A percentile compares a stretch with the other conserved stretches of the same genome.
These are phyloP conservation scores for Typhlichthys subterraneus DNA, from an alignment of 2,797 vertebrate species.

Conservation along the genomic window DNA sequence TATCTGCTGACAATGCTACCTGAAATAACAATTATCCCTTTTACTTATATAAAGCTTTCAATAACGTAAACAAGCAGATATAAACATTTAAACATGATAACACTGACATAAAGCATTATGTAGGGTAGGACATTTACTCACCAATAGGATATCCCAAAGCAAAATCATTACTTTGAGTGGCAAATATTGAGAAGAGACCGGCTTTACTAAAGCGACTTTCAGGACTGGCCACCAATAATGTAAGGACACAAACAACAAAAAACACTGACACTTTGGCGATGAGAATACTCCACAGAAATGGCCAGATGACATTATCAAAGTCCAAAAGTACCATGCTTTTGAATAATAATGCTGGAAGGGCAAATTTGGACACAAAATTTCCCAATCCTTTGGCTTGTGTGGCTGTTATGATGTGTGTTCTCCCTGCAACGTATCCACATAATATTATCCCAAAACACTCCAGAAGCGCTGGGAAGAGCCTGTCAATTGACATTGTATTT, in stretches of 20 bases:
- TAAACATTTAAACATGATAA: conserved; percentile 1
- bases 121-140: conserved; percentile 64
- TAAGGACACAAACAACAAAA: conserved; percentile 86
- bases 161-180: conserved; percentile 99
- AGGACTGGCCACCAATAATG: conserved; percentile 86
- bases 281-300: conserved; percentile 93
- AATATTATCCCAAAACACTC: conserved; percentile 97
- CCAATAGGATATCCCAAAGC: conserved; percentile 97
- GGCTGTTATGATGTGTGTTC: conserved; percentile 88
- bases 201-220: conserved; percentile 91
- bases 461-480: conserved; percentile 91
- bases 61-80: not conserved
- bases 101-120: not conserved
- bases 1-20: not conserved
- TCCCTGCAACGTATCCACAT: conserved; percentile 93
- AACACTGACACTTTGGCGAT: conserved; percentile 93
- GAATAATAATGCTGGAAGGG: conserved; percentile 92
- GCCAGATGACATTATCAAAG: conserved; percentile 92
- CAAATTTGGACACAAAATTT: conserved; percentile 97
- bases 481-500: conserved; percentile 88
- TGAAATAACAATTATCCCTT: not conserved
- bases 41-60: not conserved
- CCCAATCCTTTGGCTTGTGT: conserved; percentile 95
- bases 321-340: conserved; percentile 98
- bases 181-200: conserved; percentile 95